Conservation (phyloP, 2,888 invertebrate genomes). For the Desoria tigrina region DNA sequence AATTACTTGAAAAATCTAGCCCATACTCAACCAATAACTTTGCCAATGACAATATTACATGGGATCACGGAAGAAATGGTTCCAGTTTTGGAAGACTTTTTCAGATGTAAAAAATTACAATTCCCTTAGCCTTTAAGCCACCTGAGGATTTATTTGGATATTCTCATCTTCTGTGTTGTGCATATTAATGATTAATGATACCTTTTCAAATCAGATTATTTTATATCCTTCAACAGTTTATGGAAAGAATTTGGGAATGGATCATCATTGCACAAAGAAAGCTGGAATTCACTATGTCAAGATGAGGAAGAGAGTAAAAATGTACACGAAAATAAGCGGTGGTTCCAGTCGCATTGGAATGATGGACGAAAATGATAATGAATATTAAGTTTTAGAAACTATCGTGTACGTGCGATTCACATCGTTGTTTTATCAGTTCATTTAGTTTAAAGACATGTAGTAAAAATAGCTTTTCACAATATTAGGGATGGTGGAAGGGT, state of each 20-base stretch:
- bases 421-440: no score
- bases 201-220: no score
- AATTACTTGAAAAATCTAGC: slow-evolving; percentile 40
- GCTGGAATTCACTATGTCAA: slow-evolving; percentile 33
- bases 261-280: slow-evolving; percentile 27
- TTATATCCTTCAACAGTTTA: slow-evolving; percentile 31
- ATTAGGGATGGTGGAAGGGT: no score
- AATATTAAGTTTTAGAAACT: no score
- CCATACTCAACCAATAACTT: slow-evolving; percentile 34
- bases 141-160: not conserved
- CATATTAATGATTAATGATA: not conserved
- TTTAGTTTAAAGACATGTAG: no score
- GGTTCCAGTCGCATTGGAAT: slow-evolving; percentile 7
- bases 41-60: slow-evolving; percentile 40
- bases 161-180: no score
- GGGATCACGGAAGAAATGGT: slow-evolving; percentile 33
- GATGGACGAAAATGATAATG: not conserved
- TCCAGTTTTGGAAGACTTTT: slow-evolving; percentile 36
- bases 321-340: slow-evolving; percentile 32
- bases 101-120: slow-evolving; percentile 23
- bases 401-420: no score
- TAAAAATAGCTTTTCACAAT: no score
- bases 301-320: slow-evolving; percentile 26
- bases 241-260: slow-evolving; percentile 29
- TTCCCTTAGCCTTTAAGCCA: slow-evolving; percentile 1